Evolutionary conservation across 2,113 vertebrate species (phyloP), one percentile per base, ranked within the genome.

Genomic region (Prinia subflava): DNA sequence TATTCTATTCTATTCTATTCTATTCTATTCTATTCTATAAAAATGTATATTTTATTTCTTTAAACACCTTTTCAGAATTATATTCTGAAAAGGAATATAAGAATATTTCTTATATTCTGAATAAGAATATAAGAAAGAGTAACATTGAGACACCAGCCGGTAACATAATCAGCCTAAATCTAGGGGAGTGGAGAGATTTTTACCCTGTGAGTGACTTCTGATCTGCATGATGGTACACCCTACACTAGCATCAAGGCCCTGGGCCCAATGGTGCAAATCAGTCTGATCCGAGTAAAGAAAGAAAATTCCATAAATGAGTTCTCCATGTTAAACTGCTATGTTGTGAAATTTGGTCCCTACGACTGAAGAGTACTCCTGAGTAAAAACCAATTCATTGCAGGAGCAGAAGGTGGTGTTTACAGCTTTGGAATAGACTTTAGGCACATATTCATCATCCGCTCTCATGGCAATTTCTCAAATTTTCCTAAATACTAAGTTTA

Each of bases 341-440:
- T 27, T 67, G 8, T 87, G 71, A 91, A 95, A 87, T 88, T 90
- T 87, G 79, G 69, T 94, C 41, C 52, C 24, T 87, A 46, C 13
- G 68, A 96, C 89, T 95, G 92, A 95, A 93, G 75, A 92, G 87
- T 90, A 91, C n/a, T 81, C 95, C 33, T 95, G 92, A 96, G 76
- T 53, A 67, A 87, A 97, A 95, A 70, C 0, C 50, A 93, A 89
- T 35, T 62, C 62, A 71, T 60, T 82, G 37, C 42, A 91, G 68
- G 60, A 96, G 83, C 96, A 97, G 96, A 97, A 97, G 95, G 83
- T 78, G 92, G 57, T 95, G 56, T 95, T 97, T 97, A 92, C 73
- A 95, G 95, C 92, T 97, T 93, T 95, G 95, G 96, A 95, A 96
- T 88, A 97, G 90, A 97, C 79, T 97, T 92, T 64, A 96, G 95